Conservation (phyloP, 2,888 invertebrate species). For the Odontocolon sp. region DNA sequence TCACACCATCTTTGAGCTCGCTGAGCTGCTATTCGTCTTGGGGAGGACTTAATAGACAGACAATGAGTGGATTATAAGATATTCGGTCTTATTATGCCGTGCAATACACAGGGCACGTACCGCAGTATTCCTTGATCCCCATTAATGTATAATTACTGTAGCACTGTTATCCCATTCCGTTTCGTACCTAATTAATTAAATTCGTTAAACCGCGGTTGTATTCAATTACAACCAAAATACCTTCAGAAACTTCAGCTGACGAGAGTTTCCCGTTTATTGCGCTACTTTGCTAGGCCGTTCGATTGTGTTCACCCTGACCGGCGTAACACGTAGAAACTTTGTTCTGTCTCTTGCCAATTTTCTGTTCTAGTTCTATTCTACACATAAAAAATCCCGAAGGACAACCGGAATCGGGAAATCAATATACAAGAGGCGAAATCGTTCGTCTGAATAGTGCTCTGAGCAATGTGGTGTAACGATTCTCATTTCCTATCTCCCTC, state of each 20-base stretch:
- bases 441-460: constrained; percentile 11
- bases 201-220: constrained; percentile 18
- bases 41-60: no score
- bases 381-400: neutral
- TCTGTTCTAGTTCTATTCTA: neutral
- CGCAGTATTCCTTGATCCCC: constrained; percentile 1
- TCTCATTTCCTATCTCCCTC: constrained; percentile 12
- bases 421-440: constrained; percentile 38
- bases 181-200: constrained; percentile 21
- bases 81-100: no score
- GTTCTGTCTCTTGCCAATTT: constrained; percentile 18
- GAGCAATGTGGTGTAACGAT: constrained; percentile 14
- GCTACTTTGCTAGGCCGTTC: constrained; percentile 1
- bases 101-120: no score
- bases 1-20: no score
- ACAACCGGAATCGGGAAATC: neutral
- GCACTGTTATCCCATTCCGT: neutral
- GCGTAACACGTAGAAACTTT: constrained; percentile 11
- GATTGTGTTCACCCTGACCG: neutral
- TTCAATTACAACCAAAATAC: constrained; percentile 23
- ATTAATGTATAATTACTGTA: constrained; percentile 24
- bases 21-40: no score
- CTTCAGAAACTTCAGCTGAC: neutral
- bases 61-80: no score
- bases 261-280: constrained; percentile 29